Conservation (phyloP, 2,797 vertebrate genomes). For the Amazona finschi region DNA sequence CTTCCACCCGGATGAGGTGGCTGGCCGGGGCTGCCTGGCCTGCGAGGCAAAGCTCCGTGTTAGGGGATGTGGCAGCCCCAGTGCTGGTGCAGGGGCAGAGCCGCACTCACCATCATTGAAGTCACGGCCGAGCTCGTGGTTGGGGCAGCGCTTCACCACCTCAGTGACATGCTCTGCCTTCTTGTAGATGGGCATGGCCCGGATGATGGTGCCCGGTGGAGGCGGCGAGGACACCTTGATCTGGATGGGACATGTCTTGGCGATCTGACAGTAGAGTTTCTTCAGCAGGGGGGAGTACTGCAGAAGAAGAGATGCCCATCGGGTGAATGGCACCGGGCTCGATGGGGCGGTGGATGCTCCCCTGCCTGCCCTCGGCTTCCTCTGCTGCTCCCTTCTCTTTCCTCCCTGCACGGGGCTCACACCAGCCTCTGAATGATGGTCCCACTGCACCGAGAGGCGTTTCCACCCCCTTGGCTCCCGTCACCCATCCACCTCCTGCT, state of each 20-base stretch:
- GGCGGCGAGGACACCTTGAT: conserved; percentile 89
- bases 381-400: background rate
- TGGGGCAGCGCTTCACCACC: conserved; percentile 97
- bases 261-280: conserved; percentile 98
- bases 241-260: conserved; percentile 98
- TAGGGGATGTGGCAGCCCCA: background rate
- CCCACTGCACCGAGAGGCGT: accelerated
- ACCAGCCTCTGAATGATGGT: background rate
- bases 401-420: background rate
- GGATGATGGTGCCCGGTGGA: conserved; percentile 88
- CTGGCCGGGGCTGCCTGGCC: conserved; percentile 93
- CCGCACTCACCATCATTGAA: conserved; percentile 89
- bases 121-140: conserved; percentile 94
- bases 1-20: conserved; percentile 96
- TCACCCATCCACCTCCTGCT: background rate
- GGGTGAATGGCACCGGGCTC: background rate
- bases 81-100: background rate
- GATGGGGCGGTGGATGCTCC: accelerated
- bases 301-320: background rate
- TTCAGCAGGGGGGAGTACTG: conserved; percentile 97
- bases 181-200: conserved; percentile 97
- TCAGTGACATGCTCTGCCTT: conserved; percentile 98
- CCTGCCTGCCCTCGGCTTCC: accelerated
- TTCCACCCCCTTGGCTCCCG: background rate
- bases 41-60: conserved; percentile 46